Percentiles rank a stretch among this genome's conserved stretches.
These are phyloP conservation scores for Agrotis segetum DNA, from an alignment of 2,888 invertebrate species.

Conservation along the genomic window DNA sequence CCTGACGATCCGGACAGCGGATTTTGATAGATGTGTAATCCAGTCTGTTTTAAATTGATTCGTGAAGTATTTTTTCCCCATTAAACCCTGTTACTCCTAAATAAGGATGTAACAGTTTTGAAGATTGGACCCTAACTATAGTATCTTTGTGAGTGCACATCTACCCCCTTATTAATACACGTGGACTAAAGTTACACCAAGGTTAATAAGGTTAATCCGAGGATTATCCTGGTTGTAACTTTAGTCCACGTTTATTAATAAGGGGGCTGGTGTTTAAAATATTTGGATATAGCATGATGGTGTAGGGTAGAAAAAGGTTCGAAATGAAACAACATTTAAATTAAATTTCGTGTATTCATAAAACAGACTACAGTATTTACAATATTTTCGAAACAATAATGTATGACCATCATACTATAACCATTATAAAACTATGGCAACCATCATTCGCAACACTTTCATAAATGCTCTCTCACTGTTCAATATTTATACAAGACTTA, in stretches of 20 bases:
- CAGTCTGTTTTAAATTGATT: no score
- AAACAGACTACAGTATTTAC: constrained; percentile 74
- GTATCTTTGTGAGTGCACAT: neutral
- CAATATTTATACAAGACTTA: constrained; percentile 40
- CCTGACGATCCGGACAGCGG: no score
- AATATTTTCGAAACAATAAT: constrained; percentile 66
- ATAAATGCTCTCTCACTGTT: constrained; percentile 41
- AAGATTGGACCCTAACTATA: neutral
- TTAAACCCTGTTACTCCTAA: no score
- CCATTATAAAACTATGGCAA: constrained; percentile 54
- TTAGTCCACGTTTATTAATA: no score
- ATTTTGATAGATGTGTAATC: no score
- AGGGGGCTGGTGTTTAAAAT: neutral
- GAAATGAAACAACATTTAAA: constrained; percentile 85
- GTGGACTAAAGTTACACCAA: no score
- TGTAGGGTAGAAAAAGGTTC: constrained; percentile 71
- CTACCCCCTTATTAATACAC: no score
- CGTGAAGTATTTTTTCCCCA: no score
- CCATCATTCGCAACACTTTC: constrained; percentile 47
- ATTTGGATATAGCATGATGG: constrained; percentile 87
- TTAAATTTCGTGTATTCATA: constrained; percentile 81
- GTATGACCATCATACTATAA: constrained; percentile 89
- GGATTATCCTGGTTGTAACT: no score
- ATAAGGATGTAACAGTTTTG: no score
- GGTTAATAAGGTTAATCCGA: no score